Percentiles rank a stretch among this genome's conserved stretches.
Evolutionary conservation across 1,140 invertebrate genomes (phyloP).

Genomic region (Halictus rubicundus): DNA sequence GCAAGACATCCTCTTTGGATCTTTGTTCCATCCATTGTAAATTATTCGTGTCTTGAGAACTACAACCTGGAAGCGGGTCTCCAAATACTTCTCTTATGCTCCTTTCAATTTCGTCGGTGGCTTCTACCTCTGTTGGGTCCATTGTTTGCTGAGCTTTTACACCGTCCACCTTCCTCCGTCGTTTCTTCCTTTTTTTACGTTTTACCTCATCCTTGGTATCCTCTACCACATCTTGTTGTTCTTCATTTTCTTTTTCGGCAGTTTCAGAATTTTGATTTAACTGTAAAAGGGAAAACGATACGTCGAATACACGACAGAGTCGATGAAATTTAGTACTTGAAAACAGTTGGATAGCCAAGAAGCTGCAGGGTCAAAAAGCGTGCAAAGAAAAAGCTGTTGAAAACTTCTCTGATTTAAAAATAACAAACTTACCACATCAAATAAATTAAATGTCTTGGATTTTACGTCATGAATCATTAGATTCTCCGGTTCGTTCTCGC

Average conservation of each 20-base stretch:
- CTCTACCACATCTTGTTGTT: slow-evolving; percentile 9
- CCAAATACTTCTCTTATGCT: slow-evolving; percentile 87
- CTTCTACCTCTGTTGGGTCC: slow-evolving; percentile 81
- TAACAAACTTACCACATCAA: slow-evolving; percentile 47
- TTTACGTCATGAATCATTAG: slow-evolving; percentile 37
- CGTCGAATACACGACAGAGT: slow-evolving; percentile 54
- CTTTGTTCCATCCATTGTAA: slow-evolving; percentile 64
- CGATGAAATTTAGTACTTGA: slow-evolving; percentile 79
- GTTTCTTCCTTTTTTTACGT: slow-evolving; percentile 84
- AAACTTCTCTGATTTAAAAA: neutral
- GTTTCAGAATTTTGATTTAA: slow-evolving; percentile 50
- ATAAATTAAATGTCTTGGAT: slow-evolving; percentile 58
- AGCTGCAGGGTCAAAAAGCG: too few relatives aligned
- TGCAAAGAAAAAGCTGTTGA: neutral
- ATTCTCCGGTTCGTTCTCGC: slow-evolving; percentile 39
- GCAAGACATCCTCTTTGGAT: slow-evolving; percentile 81
- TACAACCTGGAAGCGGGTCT: slow-evolving; percentile 77
- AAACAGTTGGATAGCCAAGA: neutral
- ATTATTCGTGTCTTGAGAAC: slow-evolving; percentile 58
- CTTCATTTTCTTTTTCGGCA: slow-evolving; percentile 32
- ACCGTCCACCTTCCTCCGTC: slow-evolving; percentile 77
- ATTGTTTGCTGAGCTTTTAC: slow-evolving; percentile 78
- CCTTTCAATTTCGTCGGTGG: slow-evolving; percentile 87
- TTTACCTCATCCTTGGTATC: slow-evolving; percentile 24
- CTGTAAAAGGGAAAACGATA: slow-evolving; percentile 40